These are phyloP conservation scores for Plebejus anna DNA, from an alignment of 2,888 invertebrate genomes.

Conservation along the genomic window DNA sequence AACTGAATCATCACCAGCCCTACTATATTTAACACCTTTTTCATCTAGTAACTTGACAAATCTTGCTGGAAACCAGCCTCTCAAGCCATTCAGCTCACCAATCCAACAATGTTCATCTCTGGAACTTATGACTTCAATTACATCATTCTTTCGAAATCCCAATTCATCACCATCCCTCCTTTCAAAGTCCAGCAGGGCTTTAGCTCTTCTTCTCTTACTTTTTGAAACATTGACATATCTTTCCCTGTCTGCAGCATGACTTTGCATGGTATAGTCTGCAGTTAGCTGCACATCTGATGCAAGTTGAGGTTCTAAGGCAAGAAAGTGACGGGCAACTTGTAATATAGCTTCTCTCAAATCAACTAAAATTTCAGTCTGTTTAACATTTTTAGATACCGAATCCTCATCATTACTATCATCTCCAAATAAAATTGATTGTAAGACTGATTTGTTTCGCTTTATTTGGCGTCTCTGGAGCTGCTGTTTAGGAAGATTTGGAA, in stretches of 20 bases:
- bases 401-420: conserved; percentile 89
- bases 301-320: conserved; percentile 93
- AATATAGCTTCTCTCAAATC: conserved; percentile 97
- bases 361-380: conserved; percentile 98
- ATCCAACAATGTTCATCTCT: conserved; percentile 99
- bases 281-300: conserved; percentile 88
- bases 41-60: conserved; percentile 98
- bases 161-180: conserved; percentile 98
- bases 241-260: conserved; percentile 95
- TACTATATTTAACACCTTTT: conserved; percentile 85
- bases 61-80: conserved; percentile 98
- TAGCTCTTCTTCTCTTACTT: conserved; percentile 93
- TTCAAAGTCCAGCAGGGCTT: conserved; percentile 98
- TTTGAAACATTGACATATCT: conserved; percentile 96
- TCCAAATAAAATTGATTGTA: conserved; percentile 93
- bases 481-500: conserved; percentile 96
- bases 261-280: conserved; percentile 97
- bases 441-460: conserved; percentile 93
- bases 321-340: conserved; percentile 94
- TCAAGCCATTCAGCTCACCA: conserved; percentile 95
- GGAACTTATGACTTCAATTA: conserved; percentile 97
- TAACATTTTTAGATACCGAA: conserved; percentile 96
- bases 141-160: conserved; percentile 98
- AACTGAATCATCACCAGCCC: conserved; percentile 98
- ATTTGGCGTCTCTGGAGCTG: conserved; percentile 92